A percentile compares a stretch with the other conserved stretches of the same genome.
phyloP scores from a whole-genome alignment of 2,113 vertebrate species.

The Ginglymostoma cirratum region DNA sequence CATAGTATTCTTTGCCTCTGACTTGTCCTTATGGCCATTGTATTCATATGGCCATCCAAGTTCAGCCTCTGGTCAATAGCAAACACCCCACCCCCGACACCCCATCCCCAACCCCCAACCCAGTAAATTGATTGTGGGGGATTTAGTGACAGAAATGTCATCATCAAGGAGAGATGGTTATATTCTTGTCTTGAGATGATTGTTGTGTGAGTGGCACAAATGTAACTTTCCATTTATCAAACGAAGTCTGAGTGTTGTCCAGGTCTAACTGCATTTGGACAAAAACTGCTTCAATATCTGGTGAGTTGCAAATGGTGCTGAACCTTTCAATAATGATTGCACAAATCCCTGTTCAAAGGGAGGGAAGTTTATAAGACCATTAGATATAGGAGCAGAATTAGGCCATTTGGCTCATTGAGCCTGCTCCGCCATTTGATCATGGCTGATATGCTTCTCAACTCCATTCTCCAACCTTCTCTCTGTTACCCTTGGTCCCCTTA shows the following conservation, averaged over 20 bases:
- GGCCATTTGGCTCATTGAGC: too few species aligned
- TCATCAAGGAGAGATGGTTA: neutral
- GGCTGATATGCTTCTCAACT: too few species aligned
- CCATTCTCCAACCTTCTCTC: too few species aligned
- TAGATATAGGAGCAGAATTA: too few species aligned
- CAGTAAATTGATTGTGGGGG: neutral
- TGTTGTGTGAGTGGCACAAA: neutral
- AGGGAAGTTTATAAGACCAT: too few species aligned
- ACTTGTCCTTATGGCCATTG: neutral
- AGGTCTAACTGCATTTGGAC: neutral
- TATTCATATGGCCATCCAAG: neutral
- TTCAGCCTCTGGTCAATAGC: neutral
- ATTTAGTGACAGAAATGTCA: neutral
- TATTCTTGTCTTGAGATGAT: too few species aligned
- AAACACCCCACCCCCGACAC: too few species aligned
- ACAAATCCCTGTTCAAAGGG: too few species aligned
- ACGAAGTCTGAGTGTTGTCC: neutral
- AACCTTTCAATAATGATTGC: neutral
- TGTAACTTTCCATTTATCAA: neutral
- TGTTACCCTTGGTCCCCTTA: too few species aligned
- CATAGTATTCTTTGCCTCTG: neutral
- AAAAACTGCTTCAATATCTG: neutral
- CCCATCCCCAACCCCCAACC: too few species aligned
- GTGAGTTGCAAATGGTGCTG: neutral
- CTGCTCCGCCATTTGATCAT: too few species aligned